Percentiles rank a stretch among this genome's conserved stretches.
Evolutionary conservation across 2,113 vertebrate species (phyloP).

Genomic region (Bothrops jararaca): DNA sequence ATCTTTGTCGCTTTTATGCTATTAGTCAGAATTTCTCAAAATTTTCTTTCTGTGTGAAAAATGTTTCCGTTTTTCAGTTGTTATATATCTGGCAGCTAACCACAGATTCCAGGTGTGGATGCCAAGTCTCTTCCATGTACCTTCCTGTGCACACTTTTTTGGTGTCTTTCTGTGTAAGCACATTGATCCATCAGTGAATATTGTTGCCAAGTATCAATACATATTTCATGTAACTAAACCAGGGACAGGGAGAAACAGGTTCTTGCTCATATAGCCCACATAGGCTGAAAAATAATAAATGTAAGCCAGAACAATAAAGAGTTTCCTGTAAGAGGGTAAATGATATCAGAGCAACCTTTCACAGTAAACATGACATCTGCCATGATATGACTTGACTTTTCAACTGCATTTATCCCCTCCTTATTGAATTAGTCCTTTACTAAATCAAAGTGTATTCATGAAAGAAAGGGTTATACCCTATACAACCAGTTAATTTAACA

Average conservation of each 20-base stretch:
- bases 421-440: neutral
- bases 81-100: neutral
- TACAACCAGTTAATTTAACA: neutral
- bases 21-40: neutral
- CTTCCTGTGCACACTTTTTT: neutral
- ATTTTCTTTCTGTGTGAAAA: neutral
- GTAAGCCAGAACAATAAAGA: neutral
- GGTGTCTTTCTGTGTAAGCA: neutral
- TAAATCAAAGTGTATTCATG: neutral
- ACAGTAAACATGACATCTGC: neutral
- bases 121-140: neutral
- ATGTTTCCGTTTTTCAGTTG: neutral
- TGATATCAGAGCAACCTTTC: neutral
- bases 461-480: neutral
- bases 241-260: neutral
- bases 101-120: neutral
- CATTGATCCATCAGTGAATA: neutral
- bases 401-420: neutral
- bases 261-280: neutral
- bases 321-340: neutral
- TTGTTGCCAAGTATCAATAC: neutral
- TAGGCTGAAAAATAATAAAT: neutral
- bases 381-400: neutral
- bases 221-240: neutral
- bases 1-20: neutral